Evolutionary conservation across 1,140 invertebrate species (phyloP), one percentile per base, ranked within the genome.

Genomic region (Aphaenogaster ashmeadi): DNA sequence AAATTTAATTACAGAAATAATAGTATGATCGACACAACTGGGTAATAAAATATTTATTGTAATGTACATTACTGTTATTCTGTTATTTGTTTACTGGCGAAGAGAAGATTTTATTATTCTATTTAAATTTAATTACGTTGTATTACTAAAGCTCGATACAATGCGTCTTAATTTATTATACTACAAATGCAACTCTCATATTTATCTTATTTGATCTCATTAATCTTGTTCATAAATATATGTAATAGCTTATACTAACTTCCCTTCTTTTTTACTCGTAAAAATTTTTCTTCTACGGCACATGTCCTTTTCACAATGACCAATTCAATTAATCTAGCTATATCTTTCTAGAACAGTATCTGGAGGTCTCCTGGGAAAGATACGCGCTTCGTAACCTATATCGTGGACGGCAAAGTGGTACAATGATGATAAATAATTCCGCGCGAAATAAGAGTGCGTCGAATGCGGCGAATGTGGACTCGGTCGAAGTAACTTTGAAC

Each of bases 361-460:
- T n/a, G 18, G 33, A 15, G 13, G 13, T 47, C 67, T 36, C 80
- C 27, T 18, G 80, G 54, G 80, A 83, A 41, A 83, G 58, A 21
- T 83, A 74, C 41, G 47, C 62, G 54, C 41, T 58, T 56, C 66
- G 8, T 44, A 21, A 33, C 36, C 21, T 47, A 41, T 41, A 74
- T 67, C 64, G 78, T 44, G 9, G 9, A 56, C 38, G 64, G 38
- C 52, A n/a, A 44, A 71, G 18, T 66, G 3, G n/a, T 72, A 72
- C 66, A 83, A 72, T 36, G 33, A 72, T 47, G 52, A 83, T 74
- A 83, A 84, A 84, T 84, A 84, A 84, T 84, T 84, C 21, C n/a
- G 44, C 41, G 47, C 44, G 69, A 62, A 84, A 84, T 36, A 60
- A 60, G 52, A 58, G 27, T 47, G n/a, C 27, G 21, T 83, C 50